Evolutionary conservation across 2,888 invertebrate genomes (phyloP).

Genomic region (Osmoderma eremita): DNA sequence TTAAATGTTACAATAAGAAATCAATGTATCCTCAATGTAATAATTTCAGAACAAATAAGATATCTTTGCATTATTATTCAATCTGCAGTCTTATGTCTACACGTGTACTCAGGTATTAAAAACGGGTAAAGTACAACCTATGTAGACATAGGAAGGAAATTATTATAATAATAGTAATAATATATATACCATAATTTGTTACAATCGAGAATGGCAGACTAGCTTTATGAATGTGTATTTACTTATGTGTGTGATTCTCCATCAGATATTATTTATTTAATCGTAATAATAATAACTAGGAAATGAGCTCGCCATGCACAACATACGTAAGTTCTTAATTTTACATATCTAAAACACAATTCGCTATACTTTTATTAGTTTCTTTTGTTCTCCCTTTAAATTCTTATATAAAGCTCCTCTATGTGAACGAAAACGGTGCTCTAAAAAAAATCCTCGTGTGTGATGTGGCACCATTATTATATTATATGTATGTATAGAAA

Average conservation of each 20-base stretch:
- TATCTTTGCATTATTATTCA: slow-evolving; percentile 13
- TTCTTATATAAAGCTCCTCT: slow-evolving; percentile 57
- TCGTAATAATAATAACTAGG: slow-evolving; percentile 50
- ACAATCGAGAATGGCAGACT: slow-evolving; percentile 35
- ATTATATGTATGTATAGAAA: too few relatives aligned
- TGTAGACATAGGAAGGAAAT: slow-evolving; percentile 29
- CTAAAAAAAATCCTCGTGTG: slow-evolving; percentile 56
- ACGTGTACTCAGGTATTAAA: slow-evolving; percentile 9
- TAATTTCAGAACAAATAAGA: slow-evolving; percentile 29
- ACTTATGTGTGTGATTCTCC: slow-evolving; percentile 46
- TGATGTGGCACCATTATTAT: slow-evolving; percentile 60
- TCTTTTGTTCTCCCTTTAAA: slow-evolving; percentile 37
- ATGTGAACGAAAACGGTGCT: slow-evolving; percentile 58
- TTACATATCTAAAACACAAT: slow-evolving; percentile 57
- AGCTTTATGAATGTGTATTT: slow-evolving; percentile 39
- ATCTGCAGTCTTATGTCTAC: slow-evolving; percentile 18
- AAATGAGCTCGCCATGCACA: slow-evolving; percentile 59
- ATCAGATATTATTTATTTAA: slow-evolving; percentile 17
- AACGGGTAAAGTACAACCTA: slow-evolving; percentile 14
- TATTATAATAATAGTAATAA: slow-evolving; percentile 16
- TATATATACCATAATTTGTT: slow-evolving; percentile 25
- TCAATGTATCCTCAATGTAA: slow-evolving; percentile 35
- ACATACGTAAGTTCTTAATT: slow-evolving; percentile 49
- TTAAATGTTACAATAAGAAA: slow-evolving; percentile 38
- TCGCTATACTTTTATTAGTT: slow-evolving; percentile 56